Percentiles rank a stretch among this genome's conserved stretches.
phyloP scores from a whole-genome alignment of 2,113 vertebrate genomes.

The Hiodon alosoides region DNA sequence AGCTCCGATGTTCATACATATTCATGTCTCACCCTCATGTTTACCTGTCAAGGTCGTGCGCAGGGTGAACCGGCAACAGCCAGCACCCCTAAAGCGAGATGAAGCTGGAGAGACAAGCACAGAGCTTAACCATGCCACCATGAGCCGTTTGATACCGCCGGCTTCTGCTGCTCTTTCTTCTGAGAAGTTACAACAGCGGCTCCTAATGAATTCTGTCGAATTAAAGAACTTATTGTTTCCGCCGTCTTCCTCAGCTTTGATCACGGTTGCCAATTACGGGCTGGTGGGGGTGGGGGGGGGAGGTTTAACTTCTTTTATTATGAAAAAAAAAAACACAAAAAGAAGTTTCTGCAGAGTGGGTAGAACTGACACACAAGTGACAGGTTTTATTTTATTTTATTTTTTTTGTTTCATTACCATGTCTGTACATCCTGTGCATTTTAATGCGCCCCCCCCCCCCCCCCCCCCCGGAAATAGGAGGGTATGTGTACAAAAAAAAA shows the following conservation, averaged over 20 bases:
- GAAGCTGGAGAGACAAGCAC: conserved; percentile 35
- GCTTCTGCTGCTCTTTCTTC: conserved; percentile 73
- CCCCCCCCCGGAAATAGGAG: not conserved
- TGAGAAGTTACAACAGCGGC: conserved; percentile 79
- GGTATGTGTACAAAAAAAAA: no score
- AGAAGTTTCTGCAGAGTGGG: conserved; percentile 65
- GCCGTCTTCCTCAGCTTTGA: conserved; percentile 75
- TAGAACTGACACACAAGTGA: conserved; percentile 86
- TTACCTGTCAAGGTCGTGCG: conserved; percentile 55
- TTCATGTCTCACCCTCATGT: conserved; percentile 51
- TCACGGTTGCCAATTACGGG: conserved; percentile 83
- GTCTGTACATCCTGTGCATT: conserved; percentile 81
- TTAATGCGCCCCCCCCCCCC: conserved; percentile 55
- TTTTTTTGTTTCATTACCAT: conserved; percentile 65
- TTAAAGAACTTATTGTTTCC: conserved; percentile 93
- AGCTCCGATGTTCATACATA: conserved; percentile 34
- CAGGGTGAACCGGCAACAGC: conserved; percentile 52
- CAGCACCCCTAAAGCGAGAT: conserved; percentile 31
- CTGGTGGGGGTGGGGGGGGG: no score
- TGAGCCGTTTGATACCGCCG: conserved; percentile 67
- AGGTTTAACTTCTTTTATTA: conserved; percentile 67
- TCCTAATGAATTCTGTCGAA: conserved; percentile 95
- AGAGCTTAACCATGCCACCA: conserved; percentile 52
- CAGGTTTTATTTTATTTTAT: conserved; percentile 57
- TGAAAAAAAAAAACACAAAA: conserved; percentile 52